Percentiles rank a stretch among this genome's conserved stretches.
These are phyloP conservation scores for Oreocharis arfaki DNA, from an alignment of 2,113 vertebrate species.

Conservation along the genomic window DNA sequence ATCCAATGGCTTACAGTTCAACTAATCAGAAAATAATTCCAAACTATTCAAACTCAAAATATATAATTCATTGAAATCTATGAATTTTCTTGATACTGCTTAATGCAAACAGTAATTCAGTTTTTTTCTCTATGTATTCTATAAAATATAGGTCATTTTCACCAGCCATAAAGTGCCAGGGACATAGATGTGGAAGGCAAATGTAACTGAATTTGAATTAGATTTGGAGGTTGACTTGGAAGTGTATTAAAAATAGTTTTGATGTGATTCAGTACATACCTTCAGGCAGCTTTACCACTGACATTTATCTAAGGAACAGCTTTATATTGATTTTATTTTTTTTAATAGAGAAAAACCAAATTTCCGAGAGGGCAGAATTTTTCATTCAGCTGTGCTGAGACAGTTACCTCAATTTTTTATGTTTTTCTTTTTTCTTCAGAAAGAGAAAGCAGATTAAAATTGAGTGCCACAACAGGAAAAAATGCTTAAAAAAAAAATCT, in stretches of 20 bases:
- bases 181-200: neutral
- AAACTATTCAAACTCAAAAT: neutral
- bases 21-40: neutral
- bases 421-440: neutral
- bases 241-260: slow-evolving; percentile 22
- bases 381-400: neutral
- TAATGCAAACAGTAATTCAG: neutral
- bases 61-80: neutral
- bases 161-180: neutral
- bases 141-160: neutral
- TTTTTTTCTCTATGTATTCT: neutral
- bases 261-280: neutral
- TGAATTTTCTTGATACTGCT: neutral
- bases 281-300: neutral
- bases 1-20: neutral
- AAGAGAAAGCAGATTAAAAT: neutral
- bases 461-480: neutral
- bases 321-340: neutral
- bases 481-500: neutral
- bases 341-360: neutral
- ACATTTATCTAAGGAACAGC: neutral
- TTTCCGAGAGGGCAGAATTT: neutral
- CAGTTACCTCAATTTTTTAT: neutral
- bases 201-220: neutral
- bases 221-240: neutral